A percentile compares a stretch with the other conserved stretches of the same genome.
Evolutionary conservation across 2,113 vertebrate species (phyloP).

Genomic region (Talpa occidentalis): DNA sequence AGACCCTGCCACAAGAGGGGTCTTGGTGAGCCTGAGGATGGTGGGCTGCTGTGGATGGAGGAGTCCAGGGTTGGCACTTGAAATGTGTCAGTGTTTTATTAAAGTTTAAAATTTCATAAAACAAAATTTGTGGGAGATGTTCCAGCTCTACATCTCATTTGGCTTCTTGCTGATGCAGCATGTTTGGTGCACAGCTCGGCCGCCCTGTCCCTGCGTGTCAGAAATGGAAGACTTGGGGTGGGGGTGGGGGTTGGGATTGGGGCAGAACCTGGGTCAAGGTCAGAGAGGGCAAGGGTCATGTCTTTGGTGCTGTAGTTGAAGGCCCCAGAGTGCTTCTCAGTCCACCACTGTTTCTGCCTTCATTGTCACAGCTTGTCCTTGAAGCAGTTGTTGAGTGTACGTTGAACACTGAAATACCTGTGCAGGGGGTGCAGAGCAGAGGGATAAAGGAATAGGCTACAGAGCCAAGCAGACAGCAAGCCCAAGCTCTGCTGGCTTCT

Average conservation of each 20-base stretch:
- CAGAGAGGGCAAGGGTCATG: neutral
- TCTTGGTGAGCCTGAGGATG: neutral
- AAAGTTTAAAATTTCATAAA: constrained; percentile 79
- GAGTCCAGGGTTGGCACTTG: neutral
- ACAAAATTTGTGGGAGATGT: constrained; percentile 10
- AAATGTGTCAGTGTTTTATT: constrained; percentile 66
- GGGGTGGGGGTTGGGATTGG: neutral
- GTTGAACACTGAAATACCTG: neutral
- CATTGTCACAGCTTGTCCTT: neutral
- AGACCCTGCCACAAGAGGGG: neutral
- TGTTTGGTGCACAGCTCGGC: rapidly evolving
- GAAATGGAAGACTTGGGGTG: neutral
- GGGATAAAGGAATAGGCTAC: neutral
- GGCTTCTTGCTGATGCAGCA: constrained; percentile 39
- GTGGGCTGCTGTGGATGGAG: neutral
- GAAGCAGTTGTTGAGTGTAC: neutral
- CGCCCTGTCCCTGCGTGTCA: neutral
- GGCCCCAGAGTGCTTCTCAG: neutral
- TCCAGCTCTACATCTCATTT: neutral
- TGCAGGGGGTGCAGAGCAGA: rapidly evolving
- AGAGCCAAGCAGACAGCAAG: neutral
- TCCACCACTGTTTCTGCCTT: neutral
- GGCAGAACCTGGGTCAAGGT: neutral
- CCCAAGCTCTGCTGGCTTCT: neutral
- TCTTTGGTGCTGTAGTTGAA: neutral